Evolutionary conservation across 30 jellyfish, hydroid and myxozoan genomes (phyloP).

Genomic region (Calvadosia cruxmelitensis): DNA sequence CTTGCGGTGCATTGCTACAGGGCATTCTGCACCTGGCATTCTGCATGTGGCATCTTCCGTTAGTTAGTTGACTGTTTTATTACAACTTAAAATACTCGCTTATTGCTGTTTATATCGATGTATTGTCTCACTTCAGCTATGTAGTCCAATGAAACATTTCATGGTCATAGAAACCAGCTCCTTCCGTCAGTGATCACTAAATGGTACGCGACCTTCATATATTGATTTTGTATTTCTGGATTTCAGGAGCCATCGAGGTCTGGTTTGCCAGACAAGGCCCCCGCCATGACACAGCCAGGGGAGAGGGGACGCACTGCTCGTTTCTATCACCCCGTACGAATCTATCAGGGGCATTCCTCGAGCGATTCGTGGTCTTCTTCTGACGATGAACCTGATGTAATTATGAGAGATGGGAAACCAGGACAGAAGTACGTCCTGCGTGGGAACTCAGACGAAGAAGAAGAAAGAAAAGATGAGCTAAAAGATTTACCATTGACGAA

Average conservation of each 20-base stretch:
- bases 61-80: too few species aligned
- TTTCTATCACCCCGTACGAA: background rate
- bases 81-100: too few species aligned
- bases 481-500: conserved; percentile 44
- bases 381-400: conserved; percentile 37
- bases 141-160: too few species aligned
- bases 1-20: too few species aligned
- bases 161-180: too few species aligned
- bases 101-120: too few species aligned
- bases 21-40: too few species aligned
- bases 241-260: background rate
- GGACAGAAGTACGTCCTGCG: conserved; percentile 48
- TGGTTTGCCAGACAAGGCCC: background rate
- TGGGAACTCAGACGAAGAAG: conserved; percentile 4
- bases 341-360: background rate
- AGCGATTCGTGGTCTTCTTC: conserved; percentile 13
- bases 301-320: background rate
- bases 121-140: too few species aligned
- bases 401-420: conserved; percentile 64
- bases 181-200: too few species aligned
- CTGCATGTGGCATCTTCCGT: too few species aligned
- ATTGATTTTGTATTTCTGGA: too few species aligned
- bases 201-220: too few species aligned
- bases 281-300: background rate
- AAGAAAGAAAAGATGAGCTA: conserved; percentile 7